phyloP scores from a whole-genome alignment of 2,113 vertebrate species.

The Crocuta crocuta region DNA sequence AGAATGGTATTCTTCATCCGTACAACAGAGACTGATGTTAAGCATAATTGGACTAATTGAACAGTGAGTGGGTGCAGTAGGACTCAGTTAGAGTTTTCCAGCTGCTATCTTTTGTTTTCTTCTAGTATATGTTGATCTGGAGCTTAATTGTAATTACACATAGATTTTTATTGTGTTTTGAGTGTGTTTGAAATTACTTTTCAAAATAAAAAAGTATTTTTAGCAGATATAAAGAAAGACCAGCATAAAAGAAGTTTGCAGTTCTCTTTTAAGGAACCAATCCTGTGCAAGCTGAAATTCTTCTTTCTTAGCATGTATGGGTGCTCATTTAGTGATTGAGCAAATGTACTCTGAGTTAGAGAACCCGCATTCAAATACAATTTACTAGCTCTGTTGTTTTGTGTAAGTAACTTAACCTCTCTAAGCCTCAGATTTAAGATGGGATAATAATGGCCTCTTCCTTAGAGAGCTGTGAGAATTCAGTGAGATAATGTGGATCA shows the following conservation, averaged over 20 bases:
- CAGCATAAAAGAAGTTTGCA: neutral
- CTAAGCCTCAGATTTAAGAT: neutral
- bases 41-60: slow-evolving; percentile 37
- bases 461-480: neutral
- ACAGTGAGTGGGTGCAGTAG: neutral
- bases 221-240: neutral
- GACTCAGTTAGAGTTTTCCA: slow-evolving; percentile 34
- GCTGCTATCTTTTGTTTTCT: slow-evolving; percentile 16
- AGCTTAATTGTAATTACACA: slow-evolving; percentile 35
- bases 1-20: neutral
- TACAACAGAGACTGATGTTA: neutral
- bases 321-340: neutral
- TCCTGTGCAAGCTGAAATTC: neutral
- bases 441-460: neutral
- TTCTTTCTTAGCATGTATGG: neutral
- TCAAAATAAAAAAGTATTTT: slow-evolving; percentile 26
- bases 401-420: neutral
- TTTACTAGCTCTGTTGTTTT: neutral
- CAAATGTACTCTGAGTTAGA: neutral
- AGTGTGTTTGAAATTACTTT: slow-evolving; percentile 31
- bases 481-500: neutral
- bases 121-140: slow-evolving; percentile 42
- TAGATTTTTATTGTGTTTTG: slow-evolving; percentile 44
- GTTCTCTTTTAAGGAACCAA: neutral
- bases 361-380: neutral